Evolutionary conservation across 2,888 invertebrate species (phyloP), one percentile per base, ranked within the genome.

Genomic region (Sussaba pulchella): DNA sequence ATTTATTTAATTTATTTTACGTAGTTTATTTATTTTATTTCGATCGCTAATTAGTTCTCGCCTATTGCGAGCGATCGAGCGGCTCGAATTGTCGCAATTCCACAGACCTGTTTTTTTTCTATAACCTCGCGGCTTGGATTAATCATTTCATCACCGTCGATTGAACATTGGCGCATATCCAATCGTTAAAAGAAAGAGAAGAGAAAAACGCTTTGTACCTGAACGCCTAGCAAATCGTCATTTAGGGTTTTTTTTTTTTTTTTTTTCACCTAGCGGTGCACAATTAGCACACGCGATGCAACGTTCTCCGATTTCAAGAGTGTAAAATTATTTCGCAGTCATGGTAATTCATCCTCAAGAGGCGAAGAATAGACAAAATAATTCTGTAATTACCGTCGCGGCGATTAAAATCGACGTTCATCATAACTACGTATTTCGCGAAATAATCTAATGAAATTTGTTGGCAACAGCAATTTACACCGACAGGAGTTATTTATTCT

Each of bases 231-330:
- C n/a, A n/a, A 73, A 26, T 57, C 66, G 64, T 63, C 50, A 45
- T n/a, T n/a, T n/a, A n/a, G n/a, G n/a, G n/a, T n/a, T n/a, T n/a
- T n/a, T n/a, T n/a, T n/a, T n/a, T n/a, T 69, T 8, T 21, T 39
- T 69, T 63, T 50, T 36, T 59, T 57, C 14, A 12, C 26, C 10
- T 14, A 39, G 26, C 31, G n/a, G 52, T 50, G 69, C 69, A n/a
- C n/a, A 72, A 82, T 82, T 79, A 82, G 73, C 72, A n/a, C n/a
- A n/a, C 69, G 36, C 69, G 72, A 64, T 63, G 63, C 36, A 59
- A 76, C 71, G 21, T 24, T 21, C 12, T 39, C 39, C 14, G 21
- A 24, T 24, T n/a, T 54, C 8, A 12, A 19, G 12, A 41, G 39
- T 69, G 67, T 43, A 61, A 61, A 12, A 39, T 47, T 36, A 63